Percentiles rank a stretch among this genome's conserved stretches.
Evolutionary conservation across 1,140 invertebrate species (phyloP).

Genomic region (Dinoponera quadriceps): DNA sequence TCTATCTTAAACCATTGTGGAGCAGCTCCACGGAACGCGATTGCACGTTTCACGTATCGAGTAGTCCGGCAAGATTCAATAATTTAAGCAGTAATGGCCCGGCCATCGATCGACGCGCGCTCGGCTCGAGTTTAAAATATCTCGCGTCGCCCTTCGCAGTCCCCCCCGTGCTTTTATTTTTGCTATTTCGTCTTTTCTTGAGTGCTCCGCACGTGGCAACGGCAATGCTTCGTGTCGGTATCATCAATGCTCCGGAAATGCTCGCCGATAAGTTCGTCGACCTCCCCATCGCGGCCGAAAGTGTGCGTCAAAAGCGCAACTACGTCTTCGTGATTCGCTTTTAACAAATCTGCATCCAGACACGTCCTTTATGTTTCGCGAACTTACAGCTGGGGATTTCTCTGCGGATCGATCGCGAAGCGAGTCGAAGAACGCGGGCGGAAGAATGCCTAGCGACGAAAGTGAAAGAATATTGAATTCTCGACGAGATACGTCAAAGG

Average conservation of each 20-base stretch:
- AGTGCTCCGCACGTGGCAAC: background rate
- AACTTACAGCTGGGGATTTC: too few species aligned
- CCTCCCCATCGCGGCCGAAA: too few species aligned
- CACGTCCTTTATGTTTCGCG: too few species aligned
- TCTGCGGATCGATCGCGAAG: too few species aligned
- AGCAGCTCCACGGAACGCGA: background rate
- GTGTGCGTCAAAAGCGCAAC: too few species aligned
- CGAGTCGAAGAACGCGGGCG: too few species aligned
- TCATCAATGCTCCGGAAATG: slow-evolving; percentile 2
- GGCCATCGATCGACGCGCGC: slow-evolving; percentile 48
- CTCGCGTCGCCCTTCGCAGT: slow-evolving; percentile 12
- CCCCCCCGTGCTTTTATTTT: background rate
- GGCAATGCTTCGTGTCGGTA: background rate
- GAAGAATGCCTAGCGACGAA: background rate
- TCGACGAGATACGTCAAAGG: slow-evolving; percentile 16
- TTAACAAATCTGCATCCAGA: too few species aligned
- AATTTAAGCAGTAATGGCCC: slow-evolving; percentile 57
- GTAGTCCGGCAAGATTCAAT: slow-evolving; percentile 48
- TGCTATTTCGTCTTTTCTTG: background rate
- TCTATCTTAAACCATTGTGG: too few species aligned
- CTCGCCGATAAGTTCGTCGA: slow-evolving; percentile 15
- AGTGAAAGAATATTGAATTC: background rate
- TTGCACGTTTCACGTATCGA: slow-evolving; percentile 12
- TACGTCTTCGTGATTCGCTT: too few species aligned
- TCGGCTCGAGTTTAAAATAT: slow-evolving; percentile 50